phyloP scores from a whole-genome alignment of 92 coral and sea anemone species.

The Zoanthus solanderi region DNA sequence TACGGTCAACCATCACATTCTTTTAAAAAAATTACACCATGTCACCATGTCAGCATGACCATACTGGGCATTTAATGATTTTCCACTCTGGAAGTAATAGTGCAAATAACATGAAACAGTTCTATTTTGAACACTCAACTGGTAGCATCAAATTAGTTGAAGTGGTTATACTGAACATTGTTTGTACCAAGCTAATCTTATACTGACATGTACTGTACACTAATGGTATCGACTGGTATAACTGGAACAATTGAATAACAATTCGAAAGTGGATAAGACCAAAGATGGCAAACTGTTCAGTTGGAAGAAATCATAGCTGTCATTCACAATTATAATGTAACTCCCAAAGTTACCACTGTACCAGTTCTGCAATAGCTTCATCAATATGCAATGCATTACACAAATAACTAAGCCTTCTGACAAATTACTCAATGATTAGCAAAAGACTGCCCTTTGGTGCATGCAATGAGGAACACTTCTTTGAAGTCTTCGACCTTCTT shows the following conservation, averaged over 20 bases:
- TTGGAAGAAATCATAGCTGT: conserved; percentile 26
- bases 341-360: conserved; percentile 13
- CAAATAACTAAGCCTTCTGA: conserved; percentile 30
- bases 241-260: conserved; percentile 34
- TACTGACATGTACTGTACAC: conserved; percentile 31
- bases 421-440: conserved; percentile 25
- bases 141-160: conserved; percentile 35
- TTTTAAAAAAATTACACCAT: too few relatives aligned
- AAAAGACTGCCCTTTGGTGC: conserved; percentile 30
- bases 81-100: conserved; percentile 35
- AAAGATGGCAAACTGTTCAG: conserved; percentile 33
- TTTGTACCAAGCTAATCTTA: conserved; percentile 28
- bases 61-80: conserved; percentile 41
- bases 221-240: conserved; percentile 3
- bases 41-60: conserved; percentile 32
- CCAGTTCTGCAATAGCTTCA: conserved; percentile 36
- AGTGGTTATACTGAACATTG: conserved; percentile 30
- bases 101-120: conserved; percentile 18
- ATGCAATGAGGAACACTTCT: conserved; percentile 42
- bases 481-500: conserved; percentile 40
- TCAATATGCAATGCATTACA: conserved; percentile 24
- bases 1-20: too few relatives aligned
- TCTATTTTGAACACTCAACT: conserved; percentile 28
- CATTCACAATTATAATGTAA: conserved; percentile 32
- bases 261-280: conserved; percentile 30